A percentile compares a stretch with the other conserved stretches of the same genome.
These are phyloP conservation scores for Drosophila subsilvestris DNA, from an alignment of 2,888 invertebrate species.

Conservation along the genomic window DNA sequence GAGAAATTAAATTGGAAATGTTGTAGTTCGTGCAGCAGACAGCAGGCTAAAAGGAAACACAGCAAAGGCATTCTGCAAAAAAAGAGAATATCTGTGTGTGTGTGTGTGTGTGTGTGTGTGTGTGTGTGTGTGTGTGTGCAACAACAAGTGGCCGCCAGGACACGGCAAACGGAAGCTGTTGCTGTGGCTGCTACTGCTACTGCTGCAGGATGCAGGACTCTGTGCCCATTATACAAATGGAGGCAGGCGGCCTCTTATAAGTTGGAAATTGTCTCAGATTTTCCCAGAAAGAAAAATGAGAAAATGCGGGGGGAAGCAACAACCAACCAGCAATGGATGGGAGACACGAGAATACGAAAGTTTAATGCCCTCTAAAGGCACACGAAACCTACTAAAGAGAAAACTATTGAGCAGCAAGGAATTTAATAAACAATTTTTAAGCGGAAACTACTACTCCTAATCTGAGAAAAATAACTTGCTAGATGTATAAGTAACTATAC, in stretches of 20 bases:
- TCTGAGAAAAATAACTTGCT: neutral
- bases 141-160: slow-evolving; percentile 72
- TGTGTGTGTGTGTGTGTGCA: slow-evolving; percentile 34
- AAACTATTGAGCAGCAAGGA: neutral
- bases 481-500: neutral
- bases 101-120: slow-evolving; percentile 28
- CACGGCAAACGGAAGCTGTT: slow-evolving; percentile 46
- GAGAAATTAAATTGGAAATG: slow-evolving; percentile 78
- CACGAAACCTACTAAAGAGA: neutral
- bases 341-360: slow-evolving; percentile 7
- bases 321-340: slow-evolving; percentile 6
- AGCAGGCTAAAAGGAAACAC: slow-evolving; percentile 70
- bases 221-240: slow-evolving; percentile 72
- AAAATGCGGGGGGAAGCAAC: slow-evolving; percentile 4
- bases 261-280: slow-evolving; percentile 75
- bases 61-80: slow-evolving; percentile 52
- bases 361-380: slow-evolving; percentile 18
- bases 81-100: slow-evolving; percentile 37
- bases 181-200: slow-evolving; percentile 24
- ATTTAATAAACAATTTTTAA: slow-evolving; percentile 19
- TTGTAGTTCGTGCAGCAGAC: slow-evolving; percentile 62
- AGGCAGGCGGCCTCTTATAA: slow-evolving; percentile 62
- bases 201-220: slow-evolving; percentile 57
- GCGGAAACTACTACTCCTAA: neutral
- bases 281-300: slow-evolving; percentile 42